phyloP scores from a whole-genome alignment of 2,797 vertebrate species.

The Crenuchus spilurus region DNA sequence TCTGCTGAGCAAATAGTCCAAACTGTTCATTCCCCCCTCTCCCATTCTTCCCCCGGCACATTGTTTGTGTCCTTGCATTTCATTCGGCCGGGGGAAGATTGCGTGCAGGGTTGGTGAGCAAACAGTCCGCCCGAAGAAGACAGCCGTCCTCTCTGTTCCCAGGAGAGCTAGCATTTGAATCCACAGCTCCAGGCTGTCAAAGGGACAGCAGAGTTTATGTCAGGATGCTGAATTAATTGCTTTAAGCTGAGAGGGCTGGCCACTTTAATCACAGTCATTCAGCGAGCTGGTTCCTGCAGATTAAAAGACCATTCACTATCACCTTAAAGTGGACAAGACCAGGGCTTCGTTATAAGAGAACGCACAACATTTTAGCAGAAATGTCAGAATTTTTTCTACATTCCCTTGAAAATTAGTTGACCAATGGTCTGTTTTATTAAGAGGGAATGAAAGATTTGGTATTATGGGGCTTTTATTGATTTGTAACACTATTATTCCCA shows the following conservation, averaged over 20 bases:
- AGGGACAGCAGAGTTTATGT: constrained; percentile 89
- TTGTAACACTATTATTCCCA: neutral
- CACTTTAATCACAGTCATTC: constrained; percentile 79
- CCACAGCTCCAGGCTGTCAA: constrained; percentile 93
- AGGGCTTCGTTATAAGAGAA: constrained; percentile 50
- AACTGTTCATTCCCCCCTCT: constrained; percentile 90
- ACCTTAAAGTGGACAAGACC: constrained; percentile 42
- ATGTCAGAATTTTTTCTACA: neutral
- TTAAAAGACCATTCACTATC: constrained; percentile 47
- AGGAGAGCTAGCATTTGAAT: constrained; percentile 93
- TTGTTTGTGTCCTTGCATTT: constrained; percentile 96
- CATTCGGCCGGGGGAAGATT: constrained; percentile 86
- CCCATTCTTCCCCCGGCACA: constrained; percentile 88
- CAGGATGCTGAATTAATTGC: constrained; percentile 95
- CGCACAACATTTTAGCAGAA: neutral
- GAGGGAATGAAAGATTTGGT: too few relatives aligned
- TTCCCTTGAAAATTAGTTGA: neutral
- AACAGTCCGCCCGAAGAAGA: constrained; percentile 92
- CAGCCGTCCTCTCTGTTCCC: constrained; percentile 89
- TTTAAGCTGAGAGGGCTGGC: constrained; percentile 85
- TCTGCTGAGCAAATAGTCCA: constrained; percentile 98
- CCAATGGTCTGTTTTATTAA: neutral
- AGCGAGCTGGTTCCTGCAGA: constrained; percentile 65
- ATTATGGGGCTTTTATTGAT: too few relatives aligned
- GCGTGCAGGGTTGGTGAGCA: constrained; percentile 93